Base-by-base conservation (phyloP, 1,140 invertebrate species). In the Bursaphelenchus mucronatus region DNA sequence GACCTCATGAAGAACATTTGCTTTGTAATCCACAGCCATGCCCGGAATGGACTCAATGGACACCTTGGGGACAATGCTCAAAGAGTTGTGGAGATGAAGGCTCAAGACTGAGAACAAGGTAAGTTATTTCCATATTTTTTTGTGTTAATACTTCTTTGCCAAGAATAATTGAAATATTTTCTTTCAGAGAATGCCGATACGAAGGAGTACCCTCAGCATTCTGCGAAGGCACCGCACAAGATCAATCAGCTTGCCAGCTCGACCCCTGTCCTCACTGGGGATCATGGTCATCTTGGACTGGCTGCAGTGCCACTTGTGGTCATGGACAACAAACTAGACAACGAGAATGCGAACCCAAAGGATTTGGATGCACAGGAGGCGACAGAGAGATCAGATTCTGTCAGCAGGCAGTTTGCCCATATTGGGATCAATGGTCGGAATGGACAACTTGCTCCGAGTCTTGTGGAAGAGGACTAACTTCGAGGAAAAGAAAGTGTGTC, bases 301-400 rank as follows among this genome's bases (percentile, higher is more conserved):
- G 56, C 39, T 72, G 70, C 44, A 61, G 72, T n/a, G 72, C 72
- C 3, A 66, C 66, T 17, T 72, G 70, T 64, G 70, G 70, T 19
- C 72, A 72, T 54, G 70, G 70, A 13, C 73, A 76, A 30, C 66
- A 67, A 71, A 68, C 41, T 19, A 74, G 68, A 74, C 54, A 59
- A 45, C 71, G 68, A 13, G 40, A 65, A 11, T 69, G 68, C 43
- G 64, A 66, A 15, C 69, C 68, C 4, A 44, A 56, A 45, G 58
- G 68, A 0, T 66, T n/a, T 45, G 69, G 69, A 13, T 69, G 68
- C 45, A 17, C 30, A 11, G 68, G 68, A 9, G 68, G 68, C 8
- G 68, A 73, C 51, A 39, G 43, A 0, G 68, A 69, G 58, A 66
- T 69, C 15, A 64, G 68, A 19, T 69, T 69, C 45, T 69, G 68